Evolutionary conservation across 2,113 vertebrate species (phyloP), one percentile per base, ranked within the genome.

Genomic region (Phaethornis superciliosus): DNA sequence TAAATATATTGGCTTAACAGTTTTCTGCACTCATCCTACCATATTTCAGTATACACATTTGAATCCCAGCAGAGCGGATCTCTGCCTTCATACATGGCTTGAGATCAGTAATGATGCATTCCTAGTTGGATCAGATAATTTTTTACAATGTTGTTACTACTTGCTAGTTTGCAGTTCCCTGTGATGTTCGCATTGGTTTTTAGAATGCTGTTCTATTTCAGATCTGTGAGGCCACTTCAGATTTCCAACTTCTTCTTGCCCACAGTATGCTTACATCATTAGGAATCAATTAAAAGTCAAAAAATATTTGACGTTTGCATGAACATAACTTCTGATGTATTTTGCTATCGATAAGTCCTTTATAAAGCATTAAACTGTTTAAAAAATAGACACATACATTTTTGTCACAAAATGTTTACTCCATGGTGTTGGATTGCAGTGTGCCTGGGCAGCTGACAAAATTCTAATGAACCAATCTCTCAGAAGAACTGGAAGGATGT

Each of bases 401-500:
- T 18, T 68, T 20, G 15, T 81, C 51, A 10, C 44, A 75, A 81
- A 85, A 55, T 7, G 3, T 71, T 94, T 94, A 32, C 22, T 91
- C 35, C 59, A 46, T 40, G 33, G 3, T 40, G 21, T 37, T 80
- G 68, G 62, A 59, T 82, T 91, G 33, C 15, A 26, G 9, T 23
- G 22, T 81, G 44, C 69, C 47, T 63, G 27, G 28, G 35, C 80
- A 92, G 51, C 64, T 83, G 64, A 47, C 56, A 70, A 55, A 90
- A 35, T 32, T 83, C 22, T 70, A n/a, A 70, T 47, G 64, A 93
- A 71, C 33, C n/a, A 26, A 19, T 67, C 64, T 94, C 78, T 92
- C 93, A 81, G 42, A 95, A 94, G 72, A 89, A 72, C 21, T 9
- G 37, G 78, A 91, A 51, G 19, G 32, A 79, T 96, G 52, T 89